Percentiles rank a stretch among this genome's conserved stretches.
Evolutionary conservation across 2,888 invertebrate species (phyloP).

Genomic region (Acanthosoma haemorrhoidale): DNA sequence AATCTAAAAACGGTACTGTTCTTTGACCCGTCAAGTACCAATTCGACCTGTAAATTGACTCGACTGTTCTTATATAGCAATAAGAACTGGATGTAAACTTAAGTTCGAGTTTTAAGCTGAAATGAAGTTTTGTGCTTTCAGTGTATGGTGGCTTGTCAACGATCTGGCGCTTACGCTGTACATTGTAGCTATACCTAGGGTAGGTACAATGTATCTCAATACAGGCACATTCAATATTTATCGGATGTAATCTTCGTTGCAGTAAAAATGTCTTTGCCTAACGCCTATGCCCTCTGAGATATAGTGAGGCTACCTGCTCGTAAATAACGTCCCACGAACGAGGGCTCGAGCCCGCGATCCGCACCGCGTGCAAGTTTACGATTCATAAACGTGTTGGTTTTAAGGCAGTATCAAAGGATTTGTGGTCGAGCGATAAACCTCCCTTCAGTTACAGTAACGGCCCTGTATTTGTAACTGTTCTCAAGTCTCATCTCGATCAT

Average conservation of each 20-base stretch:
- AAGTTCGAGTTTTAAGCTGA: no score
- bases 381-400: slow-evolving; percentile 7
- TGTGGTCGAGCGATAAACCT: neutral
- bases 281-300: neutral
- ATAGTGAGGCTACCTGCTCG: neutral
- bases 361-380: slow-evolving; percentile 3
- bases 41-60: no score
- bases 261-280: neutral
- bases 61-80: no score
- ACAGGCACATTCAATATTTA: neutral
- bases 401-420: neutral
- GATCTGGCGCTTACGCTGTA: neutral
- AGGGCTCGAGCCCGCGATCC: neutral
- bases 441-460: no score
- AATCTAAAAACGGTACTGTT: no score
- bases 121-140: no score
- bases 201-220: neutral
- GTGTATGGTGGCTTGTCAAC: no score
- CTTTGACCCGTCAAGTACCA: no score
- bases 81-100: no score
- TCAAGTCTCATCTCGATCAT: no score
- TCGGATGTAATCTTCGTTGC: slow-evolving; percentile 4
- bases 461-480: no score
- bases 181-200: neutral
- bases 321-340: neutral